Percentiles rank a stretch among this genome's conserved stretches.
Evolutionary conservation across 2,797 vertebrate genomes (phyloP).

Genomic region (Buceros bicornis): DNA sequence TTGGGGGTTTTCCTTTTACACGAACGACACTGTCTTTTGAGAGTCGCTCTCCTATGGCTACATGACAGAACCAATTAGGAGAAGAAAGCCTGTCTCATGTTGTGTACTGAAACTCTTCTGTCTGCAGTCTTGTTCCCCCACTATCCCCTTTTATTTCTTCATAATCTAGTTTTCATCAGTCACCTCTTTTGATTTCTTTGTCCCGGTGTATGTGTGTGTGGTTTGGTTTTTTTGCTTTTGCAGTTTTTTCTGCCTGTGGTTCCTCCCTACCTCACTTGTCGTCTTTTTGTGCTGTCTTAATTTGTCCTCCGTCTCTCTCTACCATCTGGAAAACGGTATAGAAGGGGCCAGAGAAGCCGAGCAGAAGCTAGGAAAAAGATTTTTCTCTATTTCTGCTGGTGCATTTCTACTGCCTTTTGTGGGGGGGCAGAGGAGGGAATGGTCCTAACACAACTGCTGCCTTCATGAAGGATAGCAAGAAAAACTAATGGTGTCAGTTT

Average conservation of each 20-base stretch:
- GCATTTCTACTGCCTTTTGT: background rate
- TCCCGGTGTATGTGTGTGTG: background rate
- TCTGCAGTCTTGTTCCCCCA: background rate
- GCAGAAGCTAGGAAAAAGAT: background rate
- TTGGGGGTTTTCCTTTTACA: background rate
- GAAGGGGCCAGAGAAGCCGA: background rate
- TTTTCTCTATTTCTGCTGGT: background rate
- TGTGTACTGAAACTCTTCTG: background rate
- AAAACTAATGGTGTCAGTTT: background rate
- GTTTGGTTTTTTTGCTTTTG: background rate
- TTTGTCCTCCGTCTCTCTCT: background rate
- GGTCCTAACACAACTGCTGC: background rate
- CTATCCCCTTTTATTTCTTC: background rate
- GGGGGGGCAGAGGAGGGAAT: background rate
- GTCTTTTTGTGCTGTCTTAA: background rate
- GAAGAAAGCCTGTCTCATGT: background rate
- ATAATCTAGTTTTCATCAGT: background rate
- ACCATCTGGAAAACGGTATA: background rate
- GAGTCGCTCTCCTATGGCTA: accelerated
- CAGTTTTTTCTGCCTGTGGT: background rate
- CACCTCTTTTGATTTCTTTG: background rate
- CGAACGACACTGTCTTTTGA: accelerated
- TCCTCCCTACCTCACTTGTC: background rate
- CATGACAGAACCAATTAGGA: constrained; percentile 30
- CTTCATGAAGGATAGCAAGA: background rate